These are phyloP conservation scores for Spinibarbus caldwelli DNA, from an alignment of 2,797 vertebrate species.

Conservation along the genomic window DNA sequence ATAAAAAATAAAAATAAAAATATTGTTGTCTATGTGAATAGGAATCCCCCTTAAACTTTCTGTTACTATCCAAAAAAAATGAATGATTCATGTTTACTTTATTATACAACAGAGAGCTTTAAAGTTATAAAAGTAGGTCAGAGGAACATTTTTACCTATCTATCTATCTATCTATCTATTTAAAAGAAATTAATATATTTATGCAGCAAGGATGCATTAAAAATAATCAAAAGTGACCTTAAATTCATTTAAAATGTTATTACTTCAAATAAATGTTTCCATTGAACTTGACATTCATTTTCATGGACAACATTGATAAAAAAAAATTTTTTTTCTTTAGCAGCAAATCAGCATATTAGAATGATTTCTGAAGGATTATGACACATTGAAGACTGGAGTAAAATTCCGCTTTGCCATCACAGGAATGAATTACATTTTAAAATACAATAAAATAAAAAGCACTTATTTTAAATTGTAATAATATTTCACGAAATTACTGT, in stretches of 20 bases:
- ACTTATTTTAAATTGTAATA: neutral
- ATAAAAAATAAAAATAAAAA: no score
- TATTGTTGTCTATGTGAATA: neutral
- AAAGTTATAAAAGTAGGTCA: neutral
- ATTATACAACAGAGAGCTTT: neutral
- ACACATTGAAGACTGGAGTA: neutral
- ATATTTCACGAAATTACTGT: neutral
- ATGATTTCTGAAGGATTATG: neutral
- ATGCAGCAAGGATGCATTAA: neutral
- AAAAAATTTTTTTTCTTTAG: neutral
- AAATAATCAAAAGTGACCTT: neutral
- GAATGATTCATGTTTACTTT: neutral
- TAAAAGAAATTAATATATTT: neutral
- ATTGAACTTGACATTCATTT: neutral
- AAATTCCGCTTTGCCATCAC: neutral
- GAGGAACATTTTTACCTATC: no score
- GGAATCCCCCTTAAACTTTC: neutral
- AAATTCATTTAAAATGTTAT: neutral
- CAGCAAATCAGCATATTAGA: neutral
- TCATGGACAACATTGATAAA: no score
- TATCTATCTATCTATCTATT: neutral
- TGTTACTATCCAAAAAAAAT: neutral
- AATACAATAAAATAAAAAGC: neutral
- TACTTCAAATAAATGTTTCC: neutral
- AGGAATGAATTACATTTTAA: neutral